These are phyloP conservation scores for Planococcus citri DNA, from an alignment of 1,140 invertebrate species.

Conservation along the genomic window DNA sequence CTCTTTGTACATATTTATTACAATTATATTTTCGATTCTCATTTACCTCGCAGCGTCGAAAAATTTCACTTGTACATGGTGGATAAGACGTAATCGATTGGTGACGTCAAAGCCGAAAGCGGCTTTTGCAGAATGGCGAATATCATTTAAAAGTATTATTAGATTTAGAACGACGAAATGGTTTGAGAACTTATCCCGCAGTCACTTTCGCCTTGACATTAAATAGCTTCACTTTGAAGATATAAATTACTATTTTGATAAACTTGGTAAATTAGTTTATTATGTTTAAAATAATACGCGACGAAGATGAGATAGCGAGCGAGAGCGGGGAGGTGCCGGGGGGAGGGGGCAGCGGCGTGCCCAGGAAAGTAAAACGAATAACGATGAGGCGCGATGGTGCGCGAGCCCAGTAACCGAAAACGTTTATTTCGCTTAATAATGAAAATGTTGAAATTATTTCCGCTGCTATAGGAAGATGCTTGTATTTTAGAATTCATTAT, in stretches of 20 bases:
- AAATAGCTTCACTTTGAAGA: not conserved
- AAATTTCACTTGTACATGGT: not conserved
- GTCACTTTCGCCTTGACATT: not conserved
- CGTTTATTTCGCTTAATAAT: not conserved
- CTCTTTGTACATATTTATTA: too few relatives aligned
- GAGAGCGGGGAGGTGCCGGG: too few relatives aligned
- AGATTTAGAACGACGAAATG: not conserved
- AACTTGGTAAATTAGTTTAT: not conserved
- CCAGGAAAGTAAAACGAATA: too few relatives aligned
- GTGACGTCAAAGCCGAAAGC: not conserved
- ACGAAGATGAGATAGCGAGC: too few relatives aligned
- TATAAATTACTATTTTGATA: not conserved
- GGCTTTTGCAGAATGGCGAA: not conserved
- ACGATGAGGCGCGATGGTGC: too few relatives aligned
- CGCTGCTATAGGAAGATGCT: not conserved
- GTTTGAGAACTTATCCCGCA: too few relatives aligned
- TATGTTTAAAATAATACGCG: not conserved
- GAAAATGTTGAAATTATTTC: conserved; percentile 1
- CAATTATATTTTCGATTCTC: not conserved
- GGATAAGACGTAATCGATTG: conserved; percentile 7
- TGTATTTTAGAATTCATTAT: conserved; percentile 3
- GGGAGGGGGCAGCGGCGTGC: too few relatives aligned
- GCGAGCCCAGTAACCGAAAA: not conserved
- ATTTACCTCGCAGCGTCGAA: not conserved
- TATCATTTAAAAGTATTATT: not conserved